These are phyloP conservation scores for Agelaius tricolor DNA, from an alignment of 2,113 vertebrate species.

Conservation along the genomic window DNA sequence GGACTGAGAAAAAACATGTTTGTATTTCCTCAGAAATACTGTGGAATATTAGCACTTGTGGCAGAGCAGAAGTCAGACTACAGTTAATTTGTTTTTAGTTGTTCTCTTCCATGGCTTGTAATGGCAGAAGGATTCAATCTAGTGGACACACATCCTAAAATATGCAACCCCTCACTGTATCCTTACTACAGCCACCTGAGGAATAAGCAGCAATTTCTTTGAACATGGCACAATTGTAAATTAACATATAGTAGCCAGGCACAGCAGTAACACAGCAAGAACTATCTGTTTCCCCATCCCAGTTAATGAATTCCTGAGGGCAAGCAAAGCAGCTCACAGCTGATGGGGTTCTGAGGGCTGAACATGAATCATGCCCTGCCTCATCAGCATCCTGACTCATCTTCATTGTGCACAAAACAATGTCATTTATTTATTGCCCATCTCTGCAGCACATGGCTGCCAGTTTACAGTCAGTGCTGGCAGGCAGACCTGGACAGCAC, in stretches of 20 bases:
- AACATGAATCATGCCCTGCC: slow-evolving; percentile 55
- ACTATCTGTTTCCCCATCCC: background rate
- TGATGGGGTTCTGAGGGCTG: slow-evolving; percentile 18
- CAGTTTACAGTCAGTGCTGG: background rate
- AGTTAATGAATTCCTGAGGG: slow-evolving; percentile 45
- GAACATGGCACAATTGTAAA: background rate
- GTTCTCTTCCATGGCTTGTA: background rate
- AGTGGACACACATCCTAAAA: background rate
- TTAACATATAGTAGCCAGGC: slow-evolving; percentile 20
- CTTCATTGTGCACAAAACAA: slow-evolving; percentile 68
- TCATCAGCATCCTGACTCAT: slow-evolving; percentile 65
- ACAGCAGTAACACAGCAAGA: background rate
- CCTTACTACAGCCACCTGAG: background rate
- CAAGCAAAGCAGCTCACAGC: slow-evolving; percentile 49
- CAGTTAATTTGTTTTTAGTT: background rate
- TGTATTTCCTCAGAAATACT: background rate
- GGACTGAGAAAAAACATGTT: background rate
- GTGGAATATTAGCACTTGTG: background rate
- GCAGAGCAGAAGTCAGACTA: background rate
- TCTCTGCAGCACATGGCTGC: slow-evolving; percentile 2
- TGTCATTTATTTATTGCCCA: slow-evolving; percentile 32
- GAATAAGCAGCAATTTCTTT: background rate
- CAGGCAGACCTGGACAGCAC: background rate
- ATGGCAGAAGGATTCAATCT: background rate
- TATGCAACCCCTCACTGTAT: background rate